Conservation (phyloP, 2,797 vertebrate genomes). For the Rhyacichthys aspro region DNA sequence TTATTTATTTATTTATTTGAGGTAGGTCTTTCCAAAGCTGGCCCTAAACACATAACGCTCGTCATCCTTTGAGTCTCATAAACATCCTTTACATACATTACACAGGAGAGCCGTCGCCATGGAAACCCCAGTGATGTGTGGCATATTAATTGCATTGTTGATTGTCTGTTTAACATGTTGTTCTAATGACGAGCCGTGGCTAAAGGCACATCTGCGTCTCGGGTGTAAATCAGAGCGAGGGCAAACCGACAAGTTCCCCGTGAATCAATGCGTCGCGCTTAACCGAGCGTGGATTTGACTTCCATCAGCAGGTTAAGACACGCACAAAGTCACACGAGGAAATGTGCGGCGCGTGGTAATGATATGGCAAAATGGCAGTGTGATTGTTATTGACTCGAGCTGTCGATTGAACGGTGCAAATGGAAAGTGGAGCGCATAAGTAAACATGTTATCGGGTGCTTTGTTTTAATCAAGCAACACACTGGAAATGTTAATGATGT, state of each 20-base stretch:
- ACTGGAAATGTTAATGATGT: no score
- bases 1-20: no score
- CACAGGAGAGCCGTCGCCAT: neutral
- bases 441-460: neutral
- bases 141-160: neutral
- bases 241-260: conserved; percentile 28
- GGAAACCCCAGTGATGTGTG: conserved; percentile 9
- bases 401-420: neutral
- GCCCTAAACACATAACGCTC: neutral
- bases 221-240: conserved; percentile 46
- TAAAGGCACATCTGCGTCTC: conserved; percentile 11
- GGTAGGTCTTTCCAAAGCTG: no score
- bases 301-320: conserved; percentile 43
- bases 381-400: conserved; percentile 16
- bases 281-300: conserved; percentile 47
- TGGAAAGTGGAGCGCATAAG: neutral
- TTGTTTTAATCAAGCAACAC: conserved; percentile 4
- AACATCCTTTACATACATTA: neutral
- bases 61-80: neutral
- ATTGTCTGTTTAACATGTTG: conserved; percentile 6
- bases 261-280: conserved; percentile 56
- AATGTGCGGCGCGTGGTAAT: conserved; percentile 9
- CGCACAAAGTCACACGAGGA: neutral
- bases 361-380: conserved; percentile 7
- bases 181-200: conserved; percentile 5